Base-by-base conservation (phyloP, 2,888 invertebrate genomes). In the Girardia tigrina region DNA sequence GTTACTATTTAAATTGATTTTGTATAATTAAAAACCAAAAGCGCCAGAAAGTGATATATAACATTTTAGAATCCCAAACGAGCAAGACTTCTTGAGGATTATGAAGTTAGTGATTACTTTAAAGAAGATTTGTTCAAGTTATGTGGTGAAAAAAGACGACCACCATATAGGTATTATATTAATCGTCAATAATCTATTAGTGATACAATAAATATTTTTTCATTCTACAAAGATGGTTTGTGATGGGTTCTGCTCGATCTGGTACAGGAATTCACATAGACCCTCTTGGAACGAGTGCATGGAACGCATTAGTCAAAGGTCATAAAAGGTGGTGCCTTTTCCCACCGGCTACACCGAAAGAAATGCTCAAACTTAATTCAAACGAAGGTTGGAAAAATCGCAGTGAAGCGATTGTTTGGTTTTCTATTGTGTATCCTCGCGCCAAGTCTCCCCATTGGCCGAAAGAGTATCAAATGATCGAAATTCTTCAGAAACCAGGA, bases 191-290 rank as follows among this genome's bases (percentile, higher is more conserved):
- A n/a, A n/a, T n/a, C n/a, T n/a, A n/a, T n/a, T n/a, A n/a, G n/a
- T n/a, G n/a, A n/a, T n/a, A n/a, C n/a, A n/a, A n/a, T n/a, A n/a
- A n/a, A n/a, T n/a, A n/a, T n/a, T n/a, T n/a, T n/a, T n/a, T n/a
- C n/a, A n/a, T n/a, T n/a, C n/a, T n/a, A n/a, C n/a, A 26, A 79
- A 83, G 84, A 74, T 98, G 97, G 98, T 94, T 99, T 88, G 97
- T 98, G 2, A 94, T 98, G 92, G 98, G 98, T 26, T 94, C 97
- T 0, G 89, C 90, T 70, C 88, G 98, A 77, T 97, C 97, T 23
- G 97, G 98, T 4, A 99, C 98, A 29, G 97, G 97, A 4, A 97
- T 98, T 80, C 98, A 99, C 82, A 97, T 99, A 81, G 98, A 98
- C 86, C 98, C 98, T 0, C 86, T 98, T 74, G 97, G 97, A 36